A percentile compares a stretch with the other conserved stretches of the same genome.
These are phyloP conservation scores for Steatornis caripensis DNA, from an alignment of 2,113 vertebrate species.

Conservation along the genomic window DNA sequence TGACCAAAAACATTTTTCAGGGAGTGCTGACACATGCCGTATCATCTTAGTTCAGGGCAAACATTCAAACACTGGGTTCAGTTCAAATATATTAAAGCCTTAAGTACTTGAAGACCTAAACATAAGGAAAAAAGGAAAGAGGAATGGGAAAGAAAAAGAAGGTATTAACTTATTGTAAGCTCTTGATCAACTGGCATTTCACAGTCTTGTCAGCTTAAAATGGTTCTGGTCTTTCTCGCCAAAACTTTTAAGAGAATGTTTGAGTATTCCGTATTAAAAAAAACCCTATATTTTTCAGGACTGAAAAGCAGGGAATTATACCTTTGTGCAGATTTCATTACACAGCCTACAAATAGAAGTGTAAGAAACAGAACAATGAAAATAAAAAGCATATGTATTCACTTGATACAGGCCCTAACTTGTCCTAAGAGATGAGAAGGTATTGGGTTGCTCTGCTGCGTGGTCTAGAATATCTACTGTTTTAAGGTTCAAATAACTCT, in stretches of 20 bases:
- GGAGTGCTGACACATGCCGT: background rate
- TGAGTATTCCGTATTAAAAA: background rate
- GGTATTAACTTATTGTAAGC: background rate
- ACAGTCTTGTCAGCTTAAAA: background rate
- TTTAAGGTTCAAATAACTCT: background rate
- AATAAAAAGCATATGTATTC: background rate
- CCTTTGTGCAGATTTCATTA: background rate
- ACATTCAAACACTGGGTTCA: background rate
- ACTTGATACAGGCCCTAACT: background rate
- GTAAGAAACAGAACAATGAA: background rate
- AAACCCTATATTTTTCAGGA: background rate
- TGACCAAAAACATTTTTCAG: background rate
- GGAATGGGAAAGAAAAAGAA: background rate
- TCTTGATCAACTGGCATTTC: background rate
- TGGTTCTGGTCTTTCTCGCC: background rate
- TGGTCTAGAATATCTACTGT: background rate
- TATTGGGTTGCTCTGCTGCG: background rate
- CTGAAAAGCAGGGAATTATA: background rate
- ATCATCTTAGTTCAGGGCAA: background rate
- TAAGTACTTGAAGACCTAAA: background rate
- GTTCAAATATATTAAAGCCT: background rate
- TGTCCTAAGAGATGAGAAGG: background rate
- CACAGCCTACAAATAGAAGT: background rate
- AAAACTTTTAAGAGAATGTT: background rate
- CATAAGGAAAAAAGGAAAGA: background rate